Evolutionary conservation across 2,113 vertebrate genomes (phyloP).

Genomic region (Numenius arquata): DNA sequence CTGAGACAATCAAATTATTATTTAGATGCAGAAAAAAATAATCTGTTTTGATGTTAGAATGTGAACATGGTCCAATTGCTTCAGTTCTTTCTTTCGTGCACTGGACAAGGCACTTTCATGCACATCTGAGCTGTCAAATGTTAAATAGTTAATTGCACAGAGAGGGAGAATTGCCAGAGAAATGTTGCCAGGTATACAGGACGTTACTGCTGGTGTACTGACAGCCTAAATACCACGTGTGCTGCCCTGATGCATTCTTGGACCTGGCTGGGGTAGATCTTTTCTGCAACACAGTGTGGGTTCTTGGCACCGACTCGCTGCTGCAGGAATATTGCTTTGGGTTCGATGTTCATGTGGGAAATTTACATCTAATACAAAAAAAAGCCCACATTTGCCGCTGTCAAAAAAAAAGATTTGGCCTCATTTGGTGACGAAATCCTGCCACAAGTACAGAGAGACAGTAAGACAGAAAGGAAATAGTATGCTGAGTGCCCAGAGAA

Average conservation of each 20-base stretch:
- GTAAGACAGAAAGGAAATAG: neutral
- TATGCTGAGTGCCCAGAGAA: neutral
- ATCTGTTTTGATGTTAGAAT: neutral
- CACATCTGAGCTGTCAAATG: neutral
- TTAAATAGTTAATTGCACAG: neutral
- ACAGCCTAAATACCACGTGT: neutral
- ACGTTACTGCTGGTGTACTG: neutral
- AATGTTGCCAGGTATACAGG: neutral
- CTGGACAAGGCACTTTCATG: neutral
- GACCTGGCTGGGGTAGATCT: neutral
- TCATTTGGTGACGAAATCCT: neutral
- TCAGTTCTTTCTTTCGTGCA: neutral
- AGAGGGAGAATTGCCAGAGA: neutral
- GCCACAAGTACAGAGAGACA: neutral
- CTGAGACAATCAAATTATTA: neutral
- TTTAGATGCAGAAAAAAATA: neutral
- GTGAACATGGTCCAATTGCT: neutral
- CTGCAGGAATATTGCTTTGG: neutral
- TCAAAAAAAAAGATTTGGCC: neutral
- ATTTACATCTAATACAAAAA: neutral
- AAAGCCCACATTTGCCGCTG: neutral
- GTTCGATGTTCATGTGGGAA: neutral
- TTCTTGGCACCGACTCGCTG: fast-evolving
- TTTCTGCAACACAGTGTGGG: neutral
- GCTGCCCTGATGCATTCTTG: neutral